Percentiles rank a stretch among this genome's conserved stretches.
phyloP scores from a whole-genome alignment of 2,888 invertebrate species.

The Euzetes globulus region DNA sequence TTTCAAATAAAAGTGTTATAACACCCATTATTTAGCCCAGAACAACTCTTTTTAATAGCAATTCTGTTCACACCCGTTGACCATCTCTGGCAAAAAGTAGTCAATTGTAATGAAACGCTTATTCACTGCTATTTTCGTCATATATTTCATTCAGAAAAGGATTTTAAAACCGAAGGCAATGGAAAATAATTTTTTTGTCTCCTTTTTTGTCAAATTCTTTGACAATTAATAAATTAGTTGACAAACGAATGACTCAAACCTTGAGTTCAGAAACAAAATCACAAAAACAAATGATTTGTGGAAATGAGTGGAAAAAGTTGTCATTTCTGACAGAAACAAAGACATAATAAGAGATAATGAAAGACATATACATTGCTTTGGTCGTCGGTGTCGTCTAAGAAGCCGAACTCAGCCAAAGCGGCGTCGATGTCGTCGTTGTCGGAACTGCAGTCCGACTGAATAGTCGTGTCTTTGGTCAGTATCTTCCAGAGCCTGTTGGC shows the following conservation, averaged over 20 bases:
- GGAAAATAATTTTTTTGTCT: too few relatives aligned
- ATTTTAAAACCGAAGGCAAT: background rate
- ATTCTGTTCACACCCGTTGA: too few relatives aligned
- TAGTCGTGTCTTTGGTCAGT: background rate
- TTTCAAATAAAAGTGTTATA: too few relatives aligned
- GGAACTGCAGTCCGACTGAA: background rate
- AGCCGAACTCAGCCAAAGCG: constrained; percentile 23
- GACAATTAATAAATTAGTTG: background rate
- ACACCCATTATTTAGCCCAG: too few relatives aligned
- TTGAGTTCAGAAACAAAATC: background rate
- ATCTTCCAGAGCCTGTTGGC: constrained; percentile 5
- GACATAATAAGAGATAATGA: background rate
- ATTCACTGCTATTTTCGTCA: too few relatives aligned
- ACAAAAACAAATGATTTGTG: background rate
- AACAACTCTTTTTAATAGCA: too few relatives aligned
- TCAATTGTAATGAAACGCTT: too few relatives aligned
- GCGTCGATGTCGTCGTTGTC: constrained; percentile 17
- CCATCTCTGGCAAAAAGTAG: too few relatives aligned
- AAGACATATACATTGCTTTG: background rate
- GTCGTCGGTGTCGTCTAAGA: constrained; percentile 14
- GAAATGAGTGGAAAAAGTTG: background rate
- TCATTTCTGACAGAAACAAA: background rate
- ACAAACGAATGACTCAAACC: background rate
- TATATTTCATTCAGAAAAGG: too few relatives aligned
- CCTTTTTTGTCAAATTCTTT: background rate